phyloP scores from a whole-genome alignment of 2,113 vertebrate genomes.

The Bagarius yarrelli region DNA sequence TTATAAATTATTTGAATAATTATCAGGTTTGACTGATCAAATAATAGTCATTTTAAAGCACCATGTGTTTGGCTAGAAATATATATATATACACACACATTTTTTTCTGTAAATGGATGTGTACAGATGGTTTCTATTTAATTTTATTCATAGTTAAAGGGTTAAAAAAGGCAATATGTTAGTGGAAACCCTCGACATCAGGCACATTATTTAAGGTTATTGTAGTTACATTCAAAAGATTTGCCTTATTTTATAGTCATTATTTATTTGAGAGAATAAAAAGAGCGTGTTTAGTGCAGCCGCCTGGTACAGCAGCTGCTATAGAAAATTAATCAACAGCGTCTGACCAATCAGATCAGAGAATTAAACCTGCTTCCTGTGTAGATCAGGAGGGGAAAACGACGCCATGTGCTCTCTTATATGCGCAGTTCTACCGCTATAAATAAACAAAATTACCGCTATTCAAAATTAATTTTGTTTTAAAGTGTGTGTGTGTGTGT shows the following conservation, averaged over 20 bases:
- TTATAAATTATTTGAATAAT: too few species aligned
- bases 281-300: not conserved
- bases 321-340: not conserved
- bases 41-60: too few species aligned
- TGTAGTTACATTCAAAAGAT: not conserved
- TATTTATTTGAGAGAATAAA: too few species aligned
- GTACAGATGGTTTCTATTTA: not conserved
- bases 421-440: too few species aligned
- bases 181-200: not conserved
- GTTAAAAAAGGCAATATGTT: not conserved
- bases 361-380: not conserved
- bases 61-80: too few species aligned
- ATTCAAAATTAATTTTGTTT: too few species aligned
- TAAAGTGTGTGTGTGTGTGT: too few species aligned
- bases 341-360: not conserved
- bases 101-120: not conserved
- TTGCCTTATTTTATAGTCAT: not conserved
- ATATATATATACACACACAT: too few species aligned
- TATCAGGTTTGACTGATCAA: too few species aligned
- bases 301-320: not conserved
- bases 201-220: not conserved
- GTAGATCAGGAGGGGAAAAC: too few species aligned
- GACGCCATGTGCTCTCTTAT: not conserved
- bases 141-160: not conserved
- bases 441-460: too few species aligned